phyloP scores from a whole-genome alignment of 2,113 vertebrate genomes.

The Catagonus wagneri region DNA sequence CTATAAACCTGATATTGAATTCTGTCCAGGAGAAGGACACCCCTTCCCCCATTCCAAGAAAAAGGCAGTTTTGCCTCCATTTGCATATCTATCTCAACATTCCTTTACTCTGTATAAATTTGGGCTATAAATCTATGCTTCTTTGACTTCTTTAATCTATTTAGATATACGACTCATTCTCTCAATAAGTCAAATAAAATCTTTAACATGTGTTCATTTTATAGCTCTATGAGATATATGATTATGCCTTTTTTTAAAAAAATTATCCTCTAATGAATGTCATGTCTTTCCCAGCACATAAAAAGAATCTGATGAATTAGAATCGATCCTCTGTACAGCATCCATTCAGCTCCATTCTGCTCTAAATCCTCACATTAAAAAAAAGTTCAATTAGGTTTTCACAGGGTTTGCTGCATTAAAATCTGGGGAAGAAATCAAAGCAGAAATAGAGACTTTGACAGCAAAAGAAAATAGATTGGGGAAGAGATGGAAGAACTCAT shows the following conservation, averaged over 20 bases:
- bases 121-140: neutral
- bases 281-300: neutral
- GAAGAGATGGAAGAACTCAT: neutral
- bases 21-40: neutral
- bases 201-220: conserved; percentile 46
- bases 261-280: neutral
- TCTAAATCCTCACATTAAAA: neutral
- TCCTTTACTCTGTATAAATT: conserved; percentile 20
- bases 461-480: neutral
- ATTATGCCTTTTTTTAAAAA: neutral
- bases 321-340: neutral
- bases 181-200: conserved; percentile 4
- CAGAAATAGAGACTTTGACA: conserved; percentile 35
- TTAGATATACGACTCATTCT: neutral
- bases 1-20: neutral
- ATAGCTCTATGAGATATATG: neutral
- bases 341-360: neutral
- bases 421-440: neutral
- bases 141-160: neutral
- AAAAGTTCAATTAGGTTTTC: conserved; percentile 6
- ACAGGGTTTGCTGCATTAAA: neutral
- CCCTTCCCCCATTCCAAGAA: neutral
- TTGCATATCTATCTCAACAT: conserved; percentile 25
- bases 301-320: conserved; percentile 25
- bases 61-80: neutral